Evolutionary conservation across 2,888 invertebrate genomes (phyloP), one percentile per base, ranked within the genome.

Genomic region (Reticulitermes lucifugus): DNA sequence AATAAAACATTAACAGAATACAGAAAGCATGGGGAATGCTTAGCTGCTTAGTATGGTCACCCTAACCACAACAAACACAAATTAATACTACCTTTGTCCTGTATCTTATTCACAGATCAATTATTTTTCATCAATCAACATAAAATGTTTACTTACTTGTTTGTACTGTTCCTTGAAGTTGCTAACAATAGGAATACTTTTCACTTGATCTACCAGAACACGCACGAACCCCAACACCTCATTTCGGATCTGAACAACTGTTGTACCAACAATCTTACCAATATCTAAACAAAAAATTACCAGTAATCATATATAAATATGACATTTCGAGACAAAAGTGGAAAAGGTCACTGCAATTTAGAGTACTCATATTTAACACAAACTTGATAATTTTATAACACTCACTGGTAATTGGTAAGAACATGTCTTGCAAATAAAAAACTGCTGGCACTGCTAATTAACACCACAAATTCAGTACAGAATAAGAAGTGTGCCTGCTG

Each of bases 141-240:
- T 65, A 65, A 55, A 65, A 25, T 10, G n/a, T 65, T 25, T 65
- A 81, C 88, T 88, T 87, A 91, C 89, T 79, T 91, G 89, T 43
- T 91, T 89, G 86, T 91, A 92, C 85, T 92, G 91, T 25, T 91
- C 91, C 87, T 93, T 92, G 2, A 92, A 75, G 60, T 91, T 90
- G 71, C 93, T 92, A 86, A 91, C 90, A 43, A 92, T 88, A 0
- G 94, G 94, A 12, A 94, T 88, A 9, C 92, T 92, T 84, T 93
- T 92, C 18, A 93, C 85, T 88, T 93, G 93, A 82, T 93, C 92
- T 12, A 90, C 89, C 5, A 93, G 84, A 0, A 91, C 89, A 5
- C 90, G 87, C n/a, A 89, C 88, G 85, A 93, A 91, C 79, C 92
- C 92, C 12, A 90, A 89, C 2, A 91, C 86, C 59, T 91, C 91